Evolutionary conservation across 2,797 vertebrate genomes (phyloP), one percentile per base, ranked within the genome.

Genomic region (Siniperca obscura): DNA sequence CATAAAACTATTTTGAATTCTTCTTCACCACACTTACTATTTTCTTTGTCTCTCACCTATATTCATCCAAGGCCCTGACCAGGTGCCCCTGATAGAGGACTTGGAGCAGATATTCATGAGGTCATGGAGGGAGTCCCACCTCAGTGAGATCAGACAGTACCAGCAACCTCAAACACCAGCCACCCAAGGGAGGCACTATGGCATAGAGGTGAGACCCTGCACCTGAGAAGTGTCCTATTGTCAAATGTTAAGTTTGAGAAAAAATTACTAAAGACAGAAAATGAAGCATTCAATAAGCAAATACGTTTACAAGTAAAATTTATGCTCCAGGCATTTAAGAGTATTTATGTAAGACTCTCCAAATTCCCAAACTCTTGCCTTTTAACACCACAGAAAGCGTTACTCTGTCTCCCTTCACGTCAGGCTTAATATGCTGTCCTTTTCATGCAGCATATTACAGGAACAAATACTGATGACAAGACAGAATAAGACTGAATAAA

Each of bases 81-180:
- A 99, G 91, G 96, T 98, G 21, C 98, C 98, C 3, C 92, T 99
- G 84, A 97, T 99, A 83, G 98, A 99, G 88, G 98, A 99, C 87
- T 90, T 99, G 94, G 98, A 99, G 89, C 98, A 98, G 90, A 99
- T 99, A 88, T 97, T 99, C 89, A 98, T 97, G 97, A 97, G 97
- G 77, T 99, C 97, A 0, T 99, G 98, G 98, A 95, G 97, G 0
- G 98, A 99, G 74, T 98, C 98, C 0, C 98, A 99, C 84, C 96
- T 98, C 67, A 96, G 96, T 0, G 98, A 99, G 91, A 97, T 98
- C 85, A 95, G 97, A 11, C 98, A 98, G 91, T 97, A 96, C 93
- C 98, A 97, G 85, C 97, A 97, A 89, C 95, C 93, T 70, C 95
- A 92, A 92, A 91, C 96, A 2, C 94, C 93, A 0, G 83, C 91